Evolutionary conservation across 2,888 invertebrate genomes (phyloP).

Genomic region (Eupithecia insigniata): DNA sequence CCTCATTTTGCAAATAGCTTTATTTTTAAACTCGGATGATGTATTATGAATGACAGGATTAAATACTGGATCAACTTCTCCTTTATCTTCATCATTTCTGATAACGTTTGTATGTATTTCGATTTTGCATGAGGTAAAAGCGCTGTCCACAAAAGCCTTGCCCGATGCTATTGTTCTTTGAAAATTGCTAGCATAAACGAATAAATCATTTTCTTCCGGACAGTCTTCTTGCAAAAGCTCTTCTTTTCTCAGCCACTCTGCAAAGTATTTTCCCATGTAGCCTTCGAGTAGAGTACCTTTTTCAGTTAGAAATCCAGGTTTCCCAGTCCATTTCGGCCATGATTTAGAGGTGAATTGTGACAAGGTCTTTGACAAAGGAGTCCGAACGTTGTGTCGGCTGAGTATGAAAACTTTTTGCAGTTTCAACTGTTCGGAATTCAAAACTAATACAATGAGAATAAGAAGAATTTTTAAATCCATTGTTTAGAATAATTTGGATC

Average conservation of each 20-base stretch:
- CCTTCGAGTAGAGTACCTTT: slow-evolving; percentile 69
- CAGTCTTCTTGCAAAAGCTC: slow-evolving; percentile 56
- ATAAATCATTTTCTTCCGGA: slow-evolving; percentile 63
- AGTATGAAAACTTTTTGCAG: slow-evolving; percentile 67
- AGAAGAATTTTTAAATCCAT: slow-evolving; percentile 29
- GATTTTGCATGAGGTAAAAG: slow-evolving; percentile 67
- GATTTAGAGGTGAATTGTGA: slow-evolving; percentile 57
- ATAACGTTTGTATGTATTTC: slow-evolving; percentile 54
- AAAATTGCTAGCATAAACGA: slow-evolving; percentile 68
- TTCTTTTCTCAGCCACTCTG: slow-evolving; percentile 56
- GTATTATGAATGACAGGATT: slow-evolving; percentile 69
- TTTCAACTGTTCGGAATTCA: slow-evolving; percentile 24
- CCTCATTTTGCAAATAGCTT: slow-evolving; percentile 61
- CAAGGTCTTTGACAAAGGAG: slow-evolving; percentile 65
- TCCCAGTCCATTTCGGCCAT: slow-evolving; percentile 70
- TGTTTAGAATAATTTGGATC: too few relatives aligned
- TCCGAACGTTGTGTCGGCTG: slow-evolving; percentile 70
- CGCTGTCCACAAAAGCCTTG: slow-evolving; percentile 63
- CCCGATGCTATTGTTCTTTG: slow-evolving; percentile 71
- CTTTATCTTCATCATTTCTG: slow-evolving; percentile 40
- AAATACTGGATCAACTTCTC: slow-evolving; percentile 63
- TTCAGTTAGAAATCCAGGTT: slow-evolving; percentile 63
- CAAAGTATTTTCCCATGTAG: slow-evolving; percentile 65
- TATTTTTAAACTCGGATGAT: slow-evolving; percentile 55
- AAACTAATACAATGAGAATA: slow-evolving; percentile 29